These are phyloP conservation scores for Diabrotica virgifera DNA, from an alignment of 1,140 invertebrate genomes.

Conservation along the genomic window DNA sequence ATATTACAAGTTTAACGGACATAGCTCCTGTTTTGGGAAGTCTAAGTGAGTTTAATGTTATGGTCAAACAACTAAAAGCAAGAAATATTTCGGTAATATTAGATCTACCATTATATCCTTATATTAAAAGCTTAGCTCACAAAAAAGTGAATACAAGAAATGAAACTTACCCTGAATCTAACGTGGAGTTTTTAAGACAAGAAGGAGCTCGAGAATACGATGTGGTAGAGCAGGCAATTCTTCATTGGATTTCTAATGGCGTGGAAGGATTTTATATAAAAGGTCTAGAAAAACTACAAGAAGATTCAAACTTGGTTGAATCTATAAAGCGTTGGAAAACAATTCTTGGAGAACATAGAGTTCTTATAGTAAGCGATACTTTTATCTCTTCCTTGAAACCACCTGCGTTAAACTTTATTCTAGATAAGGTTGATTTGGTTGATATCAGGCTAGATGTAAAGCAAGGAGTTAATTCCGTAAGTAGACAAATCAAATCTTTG, in stretches of 20 bases:
- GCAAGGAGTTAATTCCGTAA: slow-evolving; percentile 56
- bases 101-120: slow-evolving; percentile 69
- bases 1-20: slow-evolving; percentile 59
- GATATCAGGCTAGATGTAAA: slow-evolving; percentile 64
- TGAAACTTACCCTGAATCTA: slow-evolving; percentile 22
- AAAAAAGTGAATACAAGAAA: slow-evolving; percentile 24
- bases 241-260: slow-evolving; percentile 62
- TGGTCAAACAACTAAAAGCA: slow-evolving; percentile 59
- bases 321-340: slow-evolving; percentile 65
- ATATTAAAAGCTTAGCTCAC: slow-evolving; percentile 49
- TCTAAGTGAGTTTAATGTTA: slow-evolving; percentile 60
- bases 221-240: slow-evolving; percentile 55
- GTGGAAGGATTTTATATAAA: slow-evolving; percentile 82
- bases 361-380: slow-evolving; percentile 65
- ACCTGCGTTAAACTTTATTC: slow-evolving; percentile 51
- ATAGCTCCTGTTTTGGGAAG: slow-evolving; percentile 65
- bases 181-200: slow-evolving; percentile 30
- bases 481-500: slow-evolving; percentile 56
- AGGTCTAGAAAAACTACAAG: slow-evolving; percentile 54
- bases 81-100: slow-evolving; percentile 70
- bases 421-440: slow-evolving; percentile 66
- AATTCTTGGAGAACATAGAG: slow-evolving; percentile 57
- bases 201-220: slow-evolving; percentile 29
- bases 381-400: slow-evolving; percentile 52
- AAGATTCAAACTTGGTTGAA: slow-evolving; percentile 49